phyloP scores from a whole-genome alignment of 2,797 vertebrate species.

The Gymnothorax reevesii region DNA sequence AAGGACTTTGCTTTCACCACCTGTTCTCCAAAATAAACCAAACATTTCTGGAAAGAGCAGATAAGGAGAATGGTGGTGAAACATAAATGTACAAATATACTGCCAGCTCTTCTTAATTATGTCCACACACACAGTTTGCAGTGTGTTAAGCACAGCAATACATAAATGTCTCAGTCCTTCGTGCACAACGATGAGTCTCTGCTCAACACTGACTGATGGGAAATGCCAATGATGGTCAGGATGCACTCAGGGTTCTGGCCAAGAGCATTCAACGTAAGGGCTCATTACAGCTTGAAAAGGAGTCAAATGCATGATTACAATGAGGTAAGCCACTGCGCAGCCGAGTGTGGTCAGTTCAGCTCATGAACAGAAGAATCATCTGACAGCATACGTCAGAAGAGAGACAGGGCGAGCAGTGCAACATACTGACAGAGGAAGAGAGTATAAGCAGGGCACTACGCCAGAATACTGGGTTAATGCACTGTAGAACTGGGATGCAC shows the following conservation, averaged over 20 bases:
- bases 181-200: not conserved
- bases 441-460: not conserved
- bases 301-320: not conserved
- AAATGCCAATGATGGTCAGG: not conserved
- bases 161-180: not conserved
- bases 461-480: not conserved
- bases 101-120: not conserved
- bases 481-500: not conserved
- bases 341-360: not conserved
- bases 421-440: not conserved
- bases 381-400: not conserved
- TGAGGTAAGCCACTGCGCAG: not conserved
- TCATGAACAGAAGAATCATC: not conserved
- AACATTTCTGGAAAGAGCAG: not conserved
- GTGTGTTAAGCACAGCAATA: not conserved
- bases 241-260: not conserved
- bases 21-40: too few relatives aligned
- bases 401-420: not conserved
- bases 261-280: not conserved
- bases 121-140: not conserved
- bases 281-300: not conserved
- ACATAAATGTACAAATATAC: too few relatives aligned
- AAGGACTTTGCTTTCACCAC: not conserved
- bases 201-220: not conserved
- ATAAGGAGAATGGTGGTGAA: not conserved